Conservation (phyloP, 2,797 vertebrate genomes). For the Heliangelus exortis region DNA sequence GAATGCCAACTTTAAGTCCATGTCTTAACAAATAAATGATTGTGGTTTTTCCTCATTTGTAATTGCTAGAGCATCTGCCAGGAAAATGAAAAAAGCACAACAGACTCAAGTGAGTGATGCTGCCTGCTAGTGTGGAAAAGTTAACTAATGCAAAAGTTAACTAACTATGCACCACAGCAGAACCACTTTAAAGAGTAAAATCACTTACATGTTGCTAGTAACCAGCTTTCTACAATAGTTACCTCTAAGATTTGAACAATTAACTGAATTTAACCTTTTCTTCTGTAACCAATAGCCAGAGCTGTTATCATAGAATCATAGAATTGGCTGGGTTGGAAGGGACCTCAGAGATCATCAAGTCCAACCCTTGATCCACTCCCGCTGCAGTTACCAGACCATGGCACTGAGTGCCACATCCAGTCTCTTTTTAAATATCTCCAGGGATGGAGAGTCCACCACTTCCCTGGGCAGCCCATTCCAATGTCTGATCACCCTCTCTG, state of each 20-base stretch:
- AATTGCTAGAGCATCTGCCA: neutral
- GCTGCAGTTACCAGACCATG: too few relatives aligned
- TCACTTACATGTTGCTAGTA: neutral
- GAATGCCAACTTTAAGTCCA: neutral
- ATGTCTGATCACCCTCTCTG: too few relatives aligned
- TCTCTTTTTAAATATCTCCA: too few relatives aligned
- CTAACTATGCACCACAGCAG: neutral
- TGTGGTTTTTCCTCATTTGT: neutral
- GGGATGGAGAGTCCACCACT: too few relatives aligned
- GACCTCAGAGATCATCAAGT: too few relatives aligned
- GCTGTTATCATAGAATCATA: too few relatives aligned
- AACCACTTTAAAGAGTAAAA: neutral
- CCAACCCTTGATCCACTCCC: too few relatives aligned
- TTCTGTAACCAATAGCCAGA: neutral
- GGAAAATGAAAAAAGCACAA: rapidly evolving
- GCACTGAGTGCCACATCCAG: too few relatives aligned
- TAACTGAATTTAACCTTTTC: neutral
- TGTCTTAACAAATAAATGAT: neutral
- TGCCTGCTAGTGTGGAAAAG: neutral
- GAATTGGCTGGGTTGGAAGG: too few relatives aligned
- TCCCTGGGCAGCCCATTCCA: too few relatives aligned
- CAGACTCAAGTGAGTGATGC: neutral
- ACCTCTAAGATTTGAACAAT: neutral
- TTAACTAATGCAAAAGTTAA: neutral
- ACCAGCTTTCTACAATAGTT: neutral